Conservation (phyloP, 2,888 invertebrate species). For the Entomobrya proxima region DNA sequence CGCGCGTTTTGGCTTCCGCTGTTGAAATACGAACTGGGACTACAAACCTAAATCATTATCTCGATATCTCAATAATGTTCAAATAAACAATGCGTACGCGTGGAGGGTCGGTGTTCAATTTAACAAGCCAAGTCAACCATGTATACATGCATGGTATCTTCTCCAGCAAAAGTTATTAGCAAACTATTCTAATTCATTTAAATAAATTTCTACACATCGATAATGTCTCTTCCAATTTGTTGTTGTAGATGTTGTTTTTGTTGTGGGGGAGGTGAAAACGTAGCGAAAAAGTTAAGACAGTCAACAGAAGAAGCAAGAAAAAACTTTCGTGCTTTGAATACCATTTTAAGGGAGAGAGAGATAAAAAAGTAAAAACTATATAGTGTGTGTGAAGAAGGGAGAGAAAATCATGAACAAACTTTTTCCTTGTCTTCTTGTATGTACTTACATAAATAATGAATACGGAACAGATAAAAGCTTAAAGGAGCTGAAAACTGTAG, state of each 20-base stretch:
- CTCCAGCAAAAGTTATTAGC: no score
- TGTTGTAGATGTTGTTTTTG: not conserved
- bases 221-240: not conserved
- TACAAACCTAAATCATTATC: no score
- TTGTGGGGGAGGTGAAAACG: not conserved
- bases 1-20: no score
- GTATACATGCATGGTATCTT: no score
- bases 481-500: slow-evolving; percentile 25
- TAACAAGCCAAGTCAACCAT: no score
- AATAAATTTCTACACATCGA: no score
- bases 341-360: not conserved
- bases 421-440: not conserved
- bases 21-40: no score
- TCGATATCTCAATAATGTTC: no score
- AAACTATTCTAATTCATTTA: no score
- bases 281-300: slow-evolving; percentile 40
- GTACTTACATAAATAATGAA: slow-evolving; percentile 41
- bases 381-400: not conserved
- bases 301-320: no score
- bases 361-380: slow-evolving; percentile 11
- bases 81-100: no score
- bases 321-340: slow-evolving; percentile 23
- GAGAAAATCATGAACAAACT: not conserved
- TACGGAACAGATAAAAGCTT: slow-evolving; percentile 26
- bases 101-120: no score